Evolutionary conservation across 2,113 vertebrate genomes (phyloP).

Genomic region (Chascanopsetta lugubris): DNA sequence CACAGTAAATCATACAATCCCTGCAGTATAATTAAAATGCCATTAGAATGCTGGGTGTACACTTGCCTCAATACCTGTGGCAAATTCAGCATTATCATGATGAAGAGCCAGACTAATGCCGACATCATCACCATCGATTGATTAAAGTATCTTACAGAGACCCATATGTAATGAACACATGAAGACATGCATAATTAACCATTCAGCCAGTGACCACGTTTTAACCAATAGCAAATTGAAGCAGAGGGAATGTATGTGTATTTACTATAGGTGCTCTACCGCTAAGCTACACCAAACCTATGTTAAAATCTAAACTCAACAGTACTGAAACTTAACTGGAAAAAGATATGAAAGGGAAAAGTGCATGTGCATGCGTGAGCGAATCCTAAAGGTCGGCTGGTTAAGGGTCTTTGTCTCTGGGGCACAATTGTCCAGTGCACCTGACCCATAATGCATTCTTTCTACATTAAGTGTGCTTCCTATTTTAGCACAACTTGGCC

Average conservation of each 20-base stretch:
- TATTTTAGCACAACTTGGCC: slow-evolving; percentile 39
- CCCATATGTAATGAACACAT: too few species aligned
- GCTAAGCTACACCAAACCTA: too few species aligned
- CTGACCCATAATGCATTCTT: slow-evolving; percentile 46
- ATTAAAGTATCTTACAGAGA: too few species aligned
- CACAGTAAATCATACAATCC: slow-evolving; percentile 41
- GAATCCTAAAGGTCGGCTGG: slow-evolving; percentile 23
- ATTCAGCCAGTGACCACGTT: too few species aligned
- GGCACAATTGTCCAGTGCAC: slow-evolving; percentile 22
- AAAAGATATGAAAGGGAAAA: too few species aligned
- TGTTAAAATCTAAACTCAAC: too few species aligned
- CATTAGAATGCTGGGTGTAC: slow-evolving; percentile 24
- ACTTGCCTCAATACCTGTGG: slow-evolving; percentile 22
- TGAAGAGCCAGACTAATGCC: slow-evolving; percentile 24
- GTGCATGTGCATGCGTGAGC: slow-evolving; percentile 1
- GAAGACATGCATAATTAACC: too few species aligned
- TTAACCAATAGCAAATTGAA: too few species aligned
- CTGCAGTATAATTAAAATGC: slow-evolving; percentile 47
- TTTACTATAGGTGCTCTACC: too few species aligned
- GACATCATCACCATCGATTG: too few species aligned
- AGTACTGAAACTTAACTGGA: too few species aligned
- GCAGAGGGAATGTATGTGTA: too few species aligned
- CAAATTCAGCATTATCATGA: slow-evolving; percentile 28
- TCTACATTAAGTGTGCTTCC: slow-evolving; percentile 42
- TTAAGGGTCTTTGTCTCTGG: slow-evolving; percentile 22